phyloP scores from a whole-genome alignment of 1,140 invertebrate species.

The Paralvinella palmiformis region DNA sequence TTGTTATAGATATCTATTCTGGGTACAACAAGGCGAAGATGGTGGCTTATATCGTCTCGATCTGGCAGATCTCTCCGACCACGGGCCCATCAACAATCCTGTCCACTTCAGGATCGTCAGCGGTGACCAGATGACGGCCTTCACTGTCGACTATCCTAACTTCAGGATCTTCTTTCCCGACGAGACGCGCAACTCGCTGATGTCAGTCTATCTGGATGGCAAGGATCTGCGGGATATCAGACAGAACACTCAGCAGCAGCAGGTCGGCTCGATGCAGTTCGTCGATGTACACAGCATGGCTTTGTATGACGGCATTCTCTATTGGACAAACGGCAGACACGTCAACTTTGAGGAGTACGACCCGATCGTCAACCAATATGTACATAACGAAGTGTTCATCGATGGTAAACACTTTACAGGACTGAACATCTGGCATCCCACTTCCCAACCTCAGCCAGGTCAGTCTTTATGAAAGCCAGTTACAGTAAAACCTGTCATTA shows the following conservation, averaged over 20 bases:
- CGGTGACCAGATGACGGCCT: constrained; percentile 49
- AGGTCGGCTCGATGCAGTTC: constrained; percentile 27
- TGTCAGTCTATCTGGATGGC: constrained; percentile 75
- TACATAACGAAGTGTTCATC: constrained; percentile 58
- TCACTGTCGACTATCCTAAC: constrained; percentile 67
- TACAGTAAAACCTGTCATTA: too few relatives aligned
- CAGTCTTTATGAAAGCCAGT: not conserved
- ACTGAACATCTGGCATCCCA: constrained; percentile 32
- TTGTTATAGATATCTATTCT: constrained; percentile 69
- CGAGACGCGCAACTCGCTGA: constrained; percentile 67
- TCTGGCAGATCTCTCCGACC: constrained; percentile 65
- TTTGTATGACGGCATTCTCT: constrained; percentile 58
- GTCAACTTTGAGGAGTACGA: constrained; percentile 24
- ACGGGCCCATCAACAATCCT: constrained; percentile 60
- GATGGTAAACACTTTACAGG: constrained; percentile 25
- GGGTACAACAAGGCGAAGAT: constrained; percentile 57
- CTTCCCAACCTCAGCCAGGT: constrained; percentile 38
- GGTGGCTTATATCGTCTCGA: constrained; percentile 73
- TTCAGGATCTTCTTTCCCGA: constrained; percentile 70
- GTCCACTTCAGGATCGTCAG: constrained; percentile 38
- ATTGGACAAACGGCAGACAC: not conserved
- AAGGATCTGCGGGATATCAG: constrained; percentile 66
- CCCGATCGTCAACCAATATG: constrained; percentile 57
- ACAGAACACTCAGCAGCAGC: constrained; percentile 58
- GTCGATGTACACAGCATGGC: constrained; percentile 60